Evolutionary conservation across 2,797 vertebrate species (phyloP), one percentile per base, ranked within the genome.

Genomic region (Silurus lanzhouensis): DNA sequence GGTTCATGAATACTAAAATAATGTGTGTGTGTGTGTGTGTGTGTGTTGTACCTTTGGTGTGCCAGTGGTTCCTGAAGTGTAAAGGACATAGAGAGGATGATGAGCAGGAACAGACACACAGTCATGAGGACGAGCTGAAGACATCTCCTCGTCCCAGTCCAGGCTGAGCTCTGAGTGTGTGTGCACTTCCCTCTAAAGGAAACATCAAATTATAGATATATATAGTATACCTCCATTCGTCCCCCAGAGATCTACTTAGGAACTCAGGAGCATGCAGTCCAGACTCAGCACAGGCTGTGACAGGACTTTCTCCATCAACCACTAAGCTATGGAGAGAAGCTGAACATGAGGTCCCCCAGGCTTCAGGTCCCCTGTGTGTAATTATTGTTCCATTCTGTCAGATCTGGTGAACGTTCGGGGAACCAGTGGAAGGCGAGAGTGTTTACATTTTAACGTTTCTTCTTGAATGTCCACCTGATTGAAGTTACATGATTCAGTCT

Each of bases 1-100:
- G 44, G 57, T 38, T 38, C 6, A 61, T 44, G 20, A 61, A 22
- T 22, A 38, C 19, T 13, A 27, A 61, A 22, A 60, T 20, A 17
- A 31, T 38, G 7, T 27, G 48, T 52, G n/a, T 66, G 63, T 81
- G 63, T 52, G 52, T 20, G 52, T 71, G 52, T 20, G 52, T 71
- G 77, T 46, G 57, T 25, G 25, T 17, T 82, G 61, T 93, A 99
- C 98, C 97, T 99, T 99, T 12, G 98, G 98, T 0, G 96, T 91
- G 6, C 98, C 98, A 0, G 97, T 99, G 86, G 98, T 99, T 71
- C 97, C 98, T 0, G 98, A 99, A 1, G 98, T 99, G 88, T 99
- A 99, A 44, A 99, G 96, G 90, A 99, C 94, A 60, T 99, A 99
- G 57, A 99, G 94, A 0, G 97, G 98, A 83, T 99, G 97, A 85